Evolutionary conservation across 23 tunicate species (phyloP), one percentile per base, ranked within the genome.

Genomic region (Styela plicata): DNA sequence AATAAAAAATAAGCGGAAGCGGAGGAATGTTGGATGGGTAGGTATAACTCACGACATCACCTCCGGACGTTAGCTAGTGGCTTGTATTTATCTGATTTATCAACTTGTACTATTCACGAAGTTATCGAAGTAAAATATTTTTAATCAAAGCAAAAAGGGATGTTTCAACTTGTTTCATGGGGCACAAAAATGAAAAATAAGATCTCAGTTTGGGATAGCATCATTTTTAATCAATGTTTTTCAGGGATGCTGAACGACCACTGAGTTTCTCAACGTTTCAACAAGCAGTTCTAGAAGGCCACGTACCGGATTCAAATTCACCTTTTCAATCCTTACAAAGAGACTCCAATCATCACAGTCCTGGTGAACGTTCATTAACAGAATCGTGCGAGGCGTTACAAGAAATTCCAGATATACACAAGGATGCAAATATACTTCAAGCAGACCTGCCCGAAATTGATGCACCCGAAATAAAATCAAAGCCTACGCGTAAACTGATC

Each of bases 231-330:
- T n/a, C n/a, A n/a, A 66, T 66, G 3, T 71, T 71, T 71, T 30
- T 26, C 35, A 71, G 77, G 35, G 77, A 21, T 33, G 3, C 36
- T 21, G 34, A 71, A 23, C 34, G 95, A 69, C 95, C 95, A 7
- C 83, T 90, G 22, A 90, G 95, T 74, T 90, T 90, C 37, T 79
- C 77, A 85, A 90, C 95, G 63, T 90, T 90, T 35, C 95, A 85
- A 33, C 80, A 67, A 83, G 10, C 35, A 1, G 69, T 69, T 1
- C 21, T 34, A 5, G 77, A 71, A 26, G 23, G 24, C 13, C 29
- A 27, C 3, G 29, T 66, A 3, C 24, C 77, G 34, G 77, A 71
- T 34, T 16, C 26, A 5, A 7, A 34, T 3, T 22, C 37, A 3
- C 17, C 34, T 3, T 21, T 7, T 3, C 29, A 10, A 24, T 3